Percentiles rank a stretch among this genome's conserved stretches.
phyloP scores from a whole-genome alignment of 2,888 invertebrate species.

The Latheticus oryzae region DNA sequence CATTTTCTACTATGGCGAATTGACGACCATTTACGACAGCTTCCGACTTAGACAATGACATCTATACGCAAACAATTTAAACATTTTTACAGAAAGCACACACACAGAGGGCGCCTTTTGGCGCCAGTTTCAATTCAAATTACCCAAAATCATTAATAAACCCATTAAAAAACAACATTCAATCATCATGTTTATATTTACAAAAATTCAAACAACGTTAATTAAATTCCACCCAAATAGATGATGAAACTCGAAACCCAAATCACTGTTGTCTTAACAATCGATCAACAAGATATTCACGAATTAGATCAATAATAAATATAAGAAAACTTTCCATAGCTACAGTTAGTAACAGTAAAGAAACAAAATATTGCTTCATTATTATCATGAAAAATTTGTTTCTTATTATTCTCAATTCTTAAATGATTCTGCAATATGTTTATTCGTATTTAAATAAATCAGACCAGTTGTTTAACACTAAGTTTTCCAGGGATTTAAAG shows the following conservation, averaged over 20 bases:
- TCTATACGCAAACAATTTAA: constrained; percentile 11
- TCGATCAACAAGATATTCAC: no score
- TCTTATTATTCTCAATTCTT: no score
- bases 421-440: constrained; percentile 31
- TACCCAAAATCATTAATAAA: no score
- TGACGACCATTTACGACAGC: constrained; percentile 54
- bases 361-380: constrained; percentile 12
- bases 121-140: no score
- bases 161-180: no score
- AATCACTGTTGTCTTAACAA: no score
- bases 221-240: no score
- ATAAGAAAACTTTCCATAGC: constrained; percentile 19
- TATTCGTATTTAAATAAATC: constrained; percentile 17
- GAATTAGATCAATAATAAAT: constrained; percentile 2
- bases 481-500: constrained; percentile 10
- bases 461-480: constrained; percentile 2
- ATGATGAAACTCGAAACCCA: no score
- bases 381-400: constrained; percentile 17
- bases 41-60: constrained; percentile 46
- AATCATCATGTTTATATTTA: no score
- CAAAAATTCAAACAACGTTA: no score
- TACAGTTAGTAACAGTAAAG: constrained; percentile 23
- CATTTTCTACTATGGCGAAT: constrained; percentile 83
- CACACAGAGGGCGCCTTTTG: no score
- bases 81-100: constrained; percentile 6